phyloP scores from a whole-genome alignment of 2,113 vertebrate species.

The Melanocharis versteri region DNA sequence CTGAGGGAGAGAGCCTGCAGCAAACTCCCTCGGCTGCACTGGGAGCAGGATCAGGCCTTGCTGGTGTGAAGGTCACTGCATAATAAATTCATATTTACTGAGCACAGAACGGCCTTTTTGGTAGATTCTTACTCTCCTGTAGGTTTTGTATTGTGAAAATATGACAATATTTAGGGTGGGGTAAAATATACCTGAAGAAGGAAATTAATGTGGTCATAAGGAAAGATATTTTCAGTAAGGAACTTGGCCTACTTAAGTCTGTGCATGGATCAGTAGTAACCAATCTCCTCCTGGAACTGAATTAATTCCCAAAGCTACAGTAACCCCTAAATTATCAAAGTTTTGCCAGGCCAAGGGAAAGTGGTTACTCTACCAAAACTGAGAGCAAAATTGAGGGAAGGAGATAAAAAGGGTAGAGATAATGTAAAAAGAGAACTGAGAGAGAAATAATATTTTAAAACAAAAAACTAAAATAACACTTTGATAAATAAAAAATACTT shows the following conservation, averaged over 20 bases:
- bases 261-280: neutral
- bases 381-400: neutral
- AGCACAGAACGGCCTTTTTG: neutral
- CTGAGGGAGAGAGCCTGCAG: neutral
- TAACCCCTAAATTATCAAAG: neutral
- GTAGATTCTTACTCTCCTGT: neutral
- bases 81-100: neutral
- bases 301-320: neutral
- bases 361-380: neutral
- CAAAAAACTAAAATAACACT: neutral
- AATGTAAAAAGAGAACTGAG: neutral
- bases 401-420: neutral
- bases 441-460: neutral
- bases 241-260: neutral
- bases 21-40: neutral
- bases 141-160: neutral
- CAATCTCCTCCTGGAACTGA: neutral
- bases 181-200: neutral
- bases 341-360: neutral
- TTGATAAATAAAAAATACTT: too few species aligned
- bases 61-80: conserved; percentile 34
- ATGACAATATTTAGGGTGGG: neutral
- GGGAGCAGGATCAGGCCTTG: neutral
- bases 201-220: neutral
- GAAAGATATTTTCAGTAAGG: neutral